Base-by-base conservation (phyloP, 2,113 vertebrate genomes). In the Plecotus auritus region DNA sequence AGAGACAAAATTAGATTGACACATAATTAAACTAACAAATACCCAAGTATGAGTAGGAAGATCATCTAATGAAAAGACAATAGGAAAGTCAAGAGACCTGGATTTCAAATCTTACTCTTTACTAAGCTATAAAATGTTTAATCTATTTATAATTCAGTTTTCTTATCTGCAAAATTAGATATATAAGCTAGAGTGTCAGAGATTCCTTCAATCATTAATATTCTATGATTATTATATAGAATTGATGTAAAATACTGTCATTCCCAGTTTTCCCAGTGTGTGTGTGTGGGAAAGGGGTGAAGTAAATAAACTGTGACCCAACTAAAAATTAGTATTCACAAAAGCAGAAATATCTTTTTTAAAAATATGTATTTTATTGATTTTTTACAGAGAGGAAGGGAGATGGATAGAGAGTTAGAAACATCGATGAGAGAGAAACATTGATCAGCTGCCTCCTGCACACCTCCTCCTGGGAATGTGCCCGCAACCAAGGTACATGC, bases 141-240 rank as follows among this genome's bases (percentile, higher is more conserved):
- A 28, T 76, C 30, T 95, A 35, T 88, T 83, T 91, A 72, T 67
- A 84, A 66, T 12, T 66, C 49, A 76, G 13, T 73, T 95, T 93
- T 93, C 67, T 78, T 90, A 73, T 49, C 88, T 93, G 17, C 51
- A 95, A 85, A 96, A 96, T 81, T 76, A 95, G 32, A 85, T 78
- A 95, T 73, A 49, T 69, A 47, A 70, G 67, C 51, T 67, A 85
- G 64, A 94, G 32, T 80, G 54, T 88, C 37, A 76, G 30, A 83
- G 6, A 42, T 78, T 92, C 45, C 42, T 90, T 67, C 37, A 64
- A 40, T 42, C n/a, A 95, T 47, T 87, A 77, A 47, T 88, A 56
- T 82, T 93, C 40, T 85, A n/a, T 74, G 61, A 72, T 95, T 78
- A 70, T 82, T 85, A 73, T 64, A 70, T 77, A 78, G 49, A 91